Conservation (phyloP, 2,888 invertebrate species). For the Xanthorhoe designata region DNA sequence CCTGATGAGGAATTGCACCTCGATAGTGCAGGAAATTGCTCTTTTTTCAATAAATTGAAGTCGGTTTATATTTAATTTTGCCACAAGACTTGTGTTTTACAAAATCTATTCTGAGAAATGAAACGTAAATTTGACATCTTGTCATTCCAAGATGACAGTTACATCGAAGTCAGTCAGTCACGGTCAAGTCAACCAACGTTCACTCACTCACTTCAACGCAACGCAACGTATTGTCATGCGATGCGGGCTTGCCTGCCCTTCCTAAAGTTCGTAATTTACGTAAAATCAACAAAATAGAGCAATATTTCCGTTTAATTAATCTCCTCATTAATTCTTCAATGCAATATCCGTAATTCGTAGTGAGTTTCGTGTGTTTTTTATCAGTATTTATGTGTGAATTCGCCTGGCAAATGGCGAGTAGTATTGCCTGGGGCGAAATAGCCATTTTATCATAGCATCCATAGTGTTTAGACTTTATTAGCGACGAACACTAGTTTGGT, state of each 20-base stretch:
- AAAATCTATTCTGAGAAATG: neutral
- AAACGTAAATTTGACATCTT: neutral
- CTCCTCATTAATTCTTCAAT: neutral
- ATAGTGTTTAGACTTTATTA: constrained; percentile 9
- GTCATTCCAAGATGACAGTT: neutral
- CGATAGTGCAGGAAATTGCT: too few species aligned
- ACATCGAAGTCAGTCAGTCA: too few species aligned
- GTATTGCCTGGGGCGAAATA: constrained; percentile 45
- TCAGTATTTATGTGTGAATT: constrained; percentile 11
- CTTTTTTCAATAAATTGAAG: too few species aligned
- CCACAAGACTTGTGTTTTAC: too few species aligned
- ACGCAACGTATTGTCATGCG: constrained; percentile 6
- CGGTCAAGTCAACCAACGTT: too few species aligned
- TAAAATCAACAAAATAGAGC: constrained; percentile 10
- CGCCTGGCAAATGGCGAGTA: constrained; percentile 36
- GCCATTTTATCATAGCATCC: constrained; percentile 51
- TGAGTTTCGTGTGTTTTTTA: constrained; percentile 8
- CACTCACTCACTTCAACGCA: too few species aligned
- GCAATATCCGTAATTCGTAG: neutral
- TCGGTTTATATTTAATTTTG: too few species aligned
- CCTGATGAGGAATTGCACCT: too few species aligned
- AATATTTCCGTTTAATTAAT: neutral
- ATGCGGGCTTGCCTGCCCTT: neutral
- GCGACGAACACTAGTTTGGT: constrained; percentile 34
- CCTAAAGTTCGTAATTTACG: constrained; percentile 7